phyloP scores from a whole-genome alignment of 2,113 vertebrate genomes.

The Syngnathus typhle region DNA sequence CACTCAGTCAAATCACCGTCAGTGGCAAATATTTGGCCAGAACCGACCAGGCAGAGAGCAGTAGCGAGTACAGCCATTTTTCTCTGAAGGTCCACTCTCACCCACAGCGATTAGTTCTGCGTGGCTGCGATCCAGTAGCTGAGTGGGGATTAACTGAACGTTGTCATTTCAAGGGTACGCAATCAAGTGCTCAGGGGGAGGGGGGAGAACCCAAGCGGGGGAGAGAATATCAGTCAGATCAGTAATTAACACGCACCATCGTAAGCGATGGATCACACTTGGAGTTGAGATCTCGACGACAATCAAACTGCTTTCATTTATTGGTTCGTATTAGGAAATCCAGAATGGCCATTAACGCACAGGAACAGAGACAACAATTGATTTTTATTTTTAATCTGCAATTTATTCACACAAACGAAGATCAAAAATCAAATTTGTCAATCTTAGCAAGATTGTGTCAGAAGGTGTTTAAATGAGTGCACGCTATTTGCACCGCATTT shows the following conservation, averaged over 20 bases:
- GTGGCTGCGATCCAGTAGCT: constrained; percentile 26
- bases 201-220: neutral
- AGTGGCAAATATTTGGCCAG: constrained; percentile 23
- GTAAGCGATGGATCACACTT: neutral
- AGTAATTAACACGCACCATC: neutral
- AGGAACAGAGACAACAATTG: neutral
- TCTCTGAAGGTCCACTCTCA: constrained; percentile 20
- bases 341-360: neutral
- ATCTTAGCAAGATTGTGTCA: constrained; percentile 12
- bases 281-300: too few relatives aligned
- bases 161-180: constrained; percentile 25
- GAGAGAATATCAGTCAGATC: neutral
- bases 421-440: constrained; percentile 8
- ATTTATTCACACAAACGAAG: neutral
- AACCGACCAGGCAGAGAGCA: constrained; percentile 10
- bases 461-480: constrained; percentile 18
- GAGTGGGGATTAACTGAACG: constrained; percentile 20
- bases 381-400: neutral
- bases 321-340: neutral
- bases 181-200: constrained; percentile 1
- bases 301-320: neutral
- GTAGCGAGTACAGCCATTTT: constrained; percentile 15
- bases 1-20: constrained; percentile 35
- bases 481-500: constrained; percentile 14
- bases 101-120: constrained; percentile 19